Base-by-base conservation (phyloP, 2,888 invertebrate species). In the Lampropteryx suffumata region DNA sequence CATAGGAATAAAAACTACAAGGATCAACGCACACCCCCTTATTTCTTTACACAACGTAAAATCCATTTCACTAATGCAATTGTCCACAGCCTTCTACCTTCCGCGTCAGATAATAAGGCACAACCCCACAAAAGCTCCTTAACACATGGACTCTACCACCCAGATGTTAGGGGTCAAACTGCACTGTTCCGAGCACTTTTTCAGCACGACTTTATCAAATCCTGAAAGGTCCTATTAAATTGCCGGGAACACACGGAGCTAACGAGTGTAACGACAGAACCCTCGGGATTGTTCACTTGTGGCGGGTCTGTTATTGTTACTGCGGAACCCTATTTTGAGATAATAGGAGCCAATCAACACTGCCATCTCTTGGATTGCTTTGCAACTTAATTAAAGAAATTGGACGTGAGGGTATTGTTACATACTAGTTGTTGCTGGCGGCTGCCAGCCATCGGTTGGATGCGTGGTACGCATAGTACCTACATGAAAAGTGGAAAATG, bases 221-320 rank as follows among this genome's bases (percentile, higher is more conserved):
- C 50, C 45, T 41, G 47, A 52, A 50, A 53, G 53, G 53, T 44
- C 27, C 44, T 48, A 48, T 44, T 53, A 53, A 53, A 53, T 53
- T 53, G 53, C 26, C 53, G 44, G 24, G 48, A 53, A 53, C 53
- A 48, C 39, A 36, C 48, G 48, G 27, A 32, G 40, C 35, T 53
- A 53, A 48, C 53, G 53, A 53, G 48, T 47, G 37, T 43, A 39
- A 33, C 49, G 39, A 17, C 42, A 26, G 48, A 53, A 53, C 53
- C 48, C 43, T 43, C 39, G 43, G 48, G 40, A 53, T 49, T 48
- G 48, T 48, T 40, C 53, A 49, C 48, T 53, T 48, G 44, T 36
- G 47, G 34, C 14, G 42, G 48, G 44, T 53, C 36, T 39, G 44
- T 44, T 53, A 40, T 53, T 48, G 48, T 53, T 53, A 44, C 49